These are phyloP conservation scores for Dexiosoma caninum DNA, from an alignment of 2,888 invertebrate species.

Conservation along the genomic window DNA sequence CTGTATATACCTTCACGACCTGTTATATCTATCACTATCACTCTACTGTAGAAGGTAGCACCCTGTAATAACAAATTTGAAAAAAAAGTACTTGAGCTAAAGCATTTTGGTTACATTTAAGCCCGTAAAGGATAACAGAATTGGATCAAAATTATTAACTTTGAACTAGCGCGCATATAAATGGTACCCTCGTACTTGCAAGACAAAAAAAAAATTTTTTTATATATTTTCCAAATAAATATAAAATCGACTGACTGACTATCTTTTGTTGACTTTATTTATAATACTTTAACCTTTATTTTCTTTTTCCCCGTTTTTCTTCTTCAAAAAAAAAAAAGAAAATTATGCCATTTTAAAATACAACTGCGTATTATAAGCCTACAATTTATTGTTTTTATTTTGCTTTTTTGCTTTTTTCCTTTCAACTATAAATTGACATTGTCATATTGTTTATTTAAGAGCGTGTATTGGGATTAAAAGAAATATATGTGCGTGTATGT, in stretches of 20 bases:
- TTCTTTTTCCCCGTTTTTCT: neutral
- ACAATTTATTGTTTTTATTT: neutral
- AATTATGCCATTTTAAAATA: conserved; percentile 11
- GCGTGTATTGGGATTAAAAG: neutral
- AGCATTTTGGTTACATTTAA: too few relatives aligned
- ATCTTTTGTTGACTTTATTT: conserved; percentile 57
- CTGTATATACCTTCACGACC: too few relatives aligned
- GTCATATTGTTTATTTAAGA: conserved; percentile 43
- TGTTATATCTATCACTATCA: too few relatives aligned
- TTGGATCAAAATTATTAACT: too few relatives aligned
- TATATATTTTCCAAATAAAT: conserved; percentile 28
- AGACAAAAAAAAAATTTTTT: neutral
- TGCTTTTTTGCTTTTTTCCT: neutral
- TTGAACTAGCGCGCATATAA: neutral
- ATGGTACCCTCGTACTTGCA: neutral
- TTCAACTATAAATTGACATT: conserved; percentile 7
- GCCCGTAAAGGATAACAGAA: too few relatives aligned
- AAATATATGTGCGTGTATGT: too few relatives aligned
- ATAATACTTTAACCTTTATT: neutral
- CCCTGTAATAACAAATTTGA: too few relatives aligned
- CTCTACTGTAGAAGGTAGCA: too few relatives aligned
- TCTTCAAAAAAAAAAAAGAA: neutral
- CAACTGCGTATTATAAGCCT: neutral
- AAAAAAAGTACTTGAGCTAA: too few relatives aligned
- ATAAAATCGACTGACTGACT: conserved; percentile 26